Evolutionary conservation across 1,140 invertebrate genomes (phyloP).

Genomic region (Neotoxoptera formosana): DNA sequence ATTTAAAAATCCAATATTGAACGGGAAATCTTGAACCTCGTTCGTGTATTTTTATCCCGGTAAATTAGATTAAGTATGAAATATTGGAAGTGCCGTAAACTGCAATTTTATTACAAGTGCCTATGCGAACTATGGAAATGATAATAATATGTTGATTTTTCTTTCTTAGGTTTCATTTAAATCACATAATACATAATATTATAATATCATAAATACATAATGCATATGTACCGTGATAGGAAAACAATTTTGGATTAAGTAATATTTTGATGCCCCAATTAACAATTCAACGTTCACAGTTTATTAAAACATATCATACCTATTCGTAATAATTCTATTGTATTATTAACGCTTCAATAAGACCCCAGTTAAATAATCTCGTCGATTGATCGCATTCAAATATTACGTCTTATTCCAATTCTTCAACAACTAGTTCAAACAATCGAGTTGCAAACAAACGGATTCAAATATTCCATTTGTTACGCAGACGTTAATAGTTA

Average conservation of each 20-base stretch:
- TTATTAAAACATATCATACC: background rate
- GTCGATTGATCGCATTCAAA: background rate
- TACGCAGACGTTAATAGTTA: background rate
- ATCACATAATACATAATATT: background rate
- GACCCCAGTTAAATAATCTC: background rate
- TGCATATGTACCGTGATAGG: background rate
- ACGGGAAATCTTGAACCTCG: background rate
- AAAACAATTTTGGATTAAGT: background rate
- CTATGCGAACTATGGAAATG: background rate
- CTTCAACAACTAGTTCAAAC: background rate
- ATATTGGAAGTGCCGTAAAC: background rate
- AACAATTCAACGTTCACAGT: background rate
- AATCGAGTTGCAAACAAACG: background rate
- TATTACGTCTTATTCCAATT: background rate
- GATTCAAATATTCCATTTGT: background rate
- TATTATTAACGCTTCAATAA: conserved; percentile 34
- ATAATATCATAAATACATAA: background rate
- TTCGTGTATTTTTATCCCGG: background rate
- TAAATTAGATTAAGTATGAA: background rate
- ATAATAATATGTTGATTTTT: background rate
- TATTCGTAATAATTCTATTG: conserved; percentile 21
- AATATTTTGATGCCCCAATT: conserved; percentile 17
- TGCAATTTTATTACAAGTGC: background rate
- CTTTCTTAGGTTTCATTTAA: background rate
- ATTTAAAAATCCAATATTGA: background rate